Conservation (phyloP, 2,113 vertebrate genomes). For the Thamnaconus septentrionalis region DNA sequence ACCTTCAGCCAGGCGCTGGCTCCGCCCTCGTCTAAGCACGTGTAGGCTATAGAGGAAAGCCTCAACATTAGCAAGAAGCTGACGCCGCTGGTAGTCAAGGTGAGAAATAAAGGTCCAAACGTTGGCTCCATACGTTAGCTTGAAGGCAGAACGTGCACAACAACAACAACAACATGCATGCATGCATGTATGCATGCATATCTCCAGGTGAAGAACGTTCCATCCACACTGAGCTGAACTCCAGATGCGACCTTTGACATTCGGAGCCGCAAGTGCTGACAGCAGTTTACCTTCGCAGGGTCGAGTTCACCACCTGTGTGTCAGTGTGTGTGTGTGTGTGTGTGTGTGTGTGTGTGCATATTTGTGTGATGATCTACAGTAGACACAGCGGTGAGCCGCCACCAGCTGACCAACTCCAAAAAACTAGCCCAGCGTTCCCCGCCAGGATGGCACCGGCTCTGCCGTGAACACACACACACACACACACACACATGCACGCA, state of each 20-base stretch:
- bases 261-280: constrained; percentile 12
- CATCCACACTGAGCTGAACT: constrained; percentile 2
- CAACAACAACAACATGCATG: no score
- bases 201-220: no score
- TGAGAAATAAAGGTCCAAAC: no score
- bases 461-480: constrained; percentile 22
- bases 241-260: constrained; percentile 27
- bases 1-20: no score
- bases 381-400: constrained; percentile 20
- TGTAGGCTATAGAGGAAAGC: no score
- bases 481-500: constrained; percentile 20
- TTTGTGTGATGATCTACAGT: constrained; percentile 32
- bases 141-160: no score
- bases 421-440: constrained; percentile 14
- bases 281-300: constrained; percentile 22
- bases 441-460: constrained; percentile 64
- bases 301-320: constrained; percentile 1
- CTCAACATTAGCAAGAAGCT: no score
- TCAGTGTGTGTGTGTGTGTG: not conserved
- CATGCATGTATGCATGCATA: no score
- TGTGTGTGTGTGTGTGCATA: constrained; percentile 19
- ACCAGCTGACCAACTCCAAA: constrained; percentile 24
- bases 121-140: no score
- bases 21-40: no score
- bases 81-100: no score